Conservation (phyloP, 1,140 invertebrate genomes). For the Aporrectodea caliginosa region DNA sequence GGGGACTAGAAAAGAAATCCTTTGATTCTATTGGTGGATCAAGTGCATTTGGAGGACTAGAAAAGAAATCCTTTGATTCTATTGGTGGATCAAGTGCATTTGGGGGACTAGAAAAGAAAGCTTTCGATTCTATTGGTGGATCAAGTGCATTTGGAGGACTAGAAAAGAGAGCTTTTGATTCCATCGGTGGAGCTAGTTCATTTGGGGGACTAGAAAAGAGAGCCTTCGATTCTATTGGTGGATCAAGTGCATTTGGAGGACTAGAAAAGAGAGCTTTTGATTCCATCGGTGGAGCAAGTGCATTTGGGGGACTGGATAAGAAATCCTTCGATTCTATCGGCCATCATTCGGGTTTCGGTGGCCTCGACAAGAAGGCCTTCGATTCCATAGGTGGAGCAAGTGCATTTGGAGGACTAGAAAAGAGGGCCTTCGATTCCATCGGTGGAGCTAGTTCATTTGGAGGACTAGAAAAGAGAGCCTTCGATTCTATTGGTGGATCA, state of each 20-base stretch:
- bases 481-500: conserved; percentile 22
- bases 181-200: conserved; percentile 1
- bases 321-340: conserved; percentile 22
- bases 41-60: conserved; percentile 24
- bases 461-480: conserved; percentile 23
- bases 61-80: conserved; percentile 27
- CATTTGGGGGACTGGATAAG: conserved; percentile 27
- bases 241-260: conserved; percentile 23
- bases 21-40: conserved; percentile 6
- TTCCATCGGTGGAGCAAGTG: conserved; percentile 14
- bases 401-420: conserved; percentile 28
- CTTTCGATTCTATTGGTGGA: conserved; percentile 21
- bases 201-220: conserved; percentile 26
- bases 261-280: conserved; percentile 28
- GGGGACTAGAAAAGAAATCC: conserved; percentile 17
- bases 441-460: conserved; percentile 9
- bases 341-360: too few relatives aligned
- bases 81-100: conserved; percentile 19
- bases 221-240: conserved; percentile 22
- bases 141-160: conserved; percentile 23
- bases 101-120: conserved; percentile 21
- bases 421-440: conserved; percentile 25
- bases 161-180: conserved; percentile 26
- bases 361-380: conserved; percentile 17
- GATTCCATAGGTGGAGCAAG: conserved; percentile 13